Evolutionary conservation across 2,888 invertebrate species (phyloP).

Genomic region (Ormyrus rosae): DNA sequence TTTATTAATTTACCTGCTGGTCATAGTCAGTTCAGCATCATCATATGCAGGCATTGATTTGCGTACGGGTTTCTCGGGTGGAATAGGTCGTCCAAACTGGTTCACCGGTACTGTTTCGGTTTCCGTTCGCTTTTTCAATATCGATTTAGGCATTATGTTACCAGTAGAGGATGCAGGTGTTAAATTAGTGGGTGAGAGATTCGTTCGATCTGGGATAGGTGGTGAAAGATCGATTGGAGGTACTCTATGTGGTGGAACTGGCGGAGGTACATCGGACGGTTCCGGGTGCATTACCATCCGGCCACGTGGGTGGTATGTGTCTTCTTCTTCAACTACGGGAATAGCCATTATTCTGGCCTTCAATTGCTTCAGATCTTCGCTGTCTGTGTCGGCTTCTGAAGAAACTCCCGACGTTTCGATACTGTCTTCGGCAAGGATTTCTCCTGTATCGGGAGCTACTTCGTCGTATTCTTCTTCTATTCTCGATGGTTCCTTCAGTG

Average conservation of each 20-base stretch:
- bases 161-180: constrained; percentile 31
- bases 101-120: constrained; percentile 66
- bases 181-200: constrained; percentile 39
- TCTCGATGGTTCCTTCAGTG: constrained; percentile 17
- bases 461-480: constrained; percentile 52
- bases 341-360: constrained; percentile 70
- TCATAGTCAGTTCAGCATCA: constrained; percentile 3
- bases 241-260: constrained; percentile 56
- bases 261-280: constrained; percentile 56
- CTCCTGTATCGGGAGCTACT: constrained; percentile 47
- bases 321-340: constrained; percentile 68
- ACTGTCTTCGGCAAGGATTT: constrained; percentile 62
- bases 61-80: constrained; percentile 70
- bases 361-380: constrained; percentile 69
- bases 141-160: constrained; percentile 82
- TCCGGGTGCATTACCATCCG: constrained; percentile 62
- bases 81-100: constrained; percentile 68
- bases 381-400: constrained; percentile 66
- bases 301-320: constrained; percentile 71
- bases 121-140: constrained; percentile 80
- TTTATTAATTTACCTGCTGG: constrained; percentile 35
- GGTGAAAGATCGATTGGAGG: constrained; percentile 53
- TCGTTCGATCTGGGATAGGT: constrained; percentile 50
- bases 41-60: constrained; percentile 53
- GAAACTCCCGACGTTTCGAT: constrained; percentile 66